A percentile compares a stretch with the other conserved stretches of the same genome.
Conservation (phyloP, 2,797 vertebrate species). For the Phylloscopus collybita region DNA sequence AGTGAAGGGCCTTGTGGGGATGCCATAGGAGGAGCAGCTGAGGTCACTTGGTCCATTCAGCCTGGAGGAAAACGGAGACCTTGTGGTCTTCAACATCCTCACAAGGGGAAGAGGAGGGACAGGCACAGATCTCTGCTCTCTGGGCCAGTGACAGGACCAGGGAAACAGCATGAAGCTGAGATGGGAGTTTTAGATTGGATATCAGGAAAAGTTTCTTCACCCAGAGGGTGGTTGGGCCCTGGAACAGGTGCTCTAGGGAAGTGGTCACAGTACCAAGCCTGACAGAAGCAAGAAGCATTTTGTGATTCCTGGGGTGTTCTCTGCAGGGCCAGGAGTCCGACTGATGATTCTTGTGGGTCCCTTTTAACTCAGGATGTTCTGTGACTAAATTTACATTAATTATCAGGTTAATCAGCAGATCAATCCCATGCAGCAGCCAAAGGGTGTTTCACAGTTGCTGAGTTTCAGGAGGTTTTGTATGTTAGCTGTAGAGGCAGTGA, state of each 20-base stretch:
- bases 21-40: background rate
- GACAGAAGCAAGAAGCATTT: background rate
- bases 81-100: background rate
- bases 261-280: background rate
- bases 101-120: background rate
- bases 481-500: background rate
- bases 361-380: background rate
- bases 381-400: background rate
- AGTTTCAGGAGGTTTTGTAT: background rate
- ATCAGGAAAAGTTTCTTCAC: background rate
- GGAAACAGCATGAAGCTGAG: too few relatives aligned
- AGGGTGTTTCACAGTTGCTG: background rate
- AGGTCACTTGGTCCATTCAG: background rate
- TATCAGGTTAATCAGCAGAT: background rate
- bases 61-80: background rate
- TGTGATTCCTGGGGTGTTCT: background rate
- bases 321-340: fast-evolving
- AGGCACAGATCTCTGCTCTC: background rate
- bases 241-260: background rate
- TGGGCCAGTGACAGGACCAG: background rate
- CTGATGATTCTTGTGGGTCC: background rate
- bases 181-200: background rate
- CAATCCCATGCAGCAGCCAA: background rate
- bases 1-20: background rate
- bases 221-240: background rate